phyloP scores from a whole-genome alignment of 1,140 invertebrate genomes.

The Habropoda laboriosa region DNA sequence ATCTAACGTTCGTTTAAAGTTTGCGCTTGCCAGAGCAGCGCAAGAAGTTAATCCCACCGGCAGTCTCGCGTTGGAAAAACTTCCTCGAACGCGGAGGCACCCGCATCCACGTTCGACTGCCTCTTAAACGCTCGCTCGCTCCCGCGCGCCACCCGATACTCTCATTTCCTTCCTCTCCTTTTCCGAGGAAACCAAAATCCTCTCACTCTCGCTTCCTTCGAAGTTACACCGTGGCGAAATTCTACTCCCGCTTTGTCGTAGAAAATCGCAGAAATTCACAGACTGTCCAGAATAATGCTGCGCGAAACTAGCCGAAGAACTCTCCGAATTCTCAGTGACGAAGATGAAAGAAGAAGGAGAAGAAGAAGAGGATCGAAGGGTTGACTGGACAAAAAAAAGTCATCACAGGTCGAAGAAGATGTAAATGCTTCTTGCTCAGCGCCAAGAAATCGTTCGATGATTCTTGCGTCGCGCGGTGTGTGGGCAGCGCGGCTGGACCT shows the following conservation, averaged over 20 bases:
- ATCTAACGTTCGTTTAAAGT: conserved; percentile 47
- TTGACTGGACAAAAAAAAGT: conserved; percentile 5
- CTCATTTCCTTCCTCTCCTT: not conserved
- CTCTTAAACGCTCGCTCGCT: conserved; percentile 25
- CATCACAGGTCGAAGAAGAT: conserved; percentile 40
- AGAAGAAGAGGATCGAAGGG: not conserved
- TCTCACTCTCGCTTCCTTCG: not conserved
- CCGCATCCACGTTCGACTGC: conserved; percentile 11
- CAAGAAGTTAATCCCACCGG: conserved; percentile 24
- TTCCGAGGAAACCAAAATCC: too few species aligned
- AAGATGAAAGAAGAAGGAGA: not conserved
- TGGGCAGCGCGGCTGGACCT: conserved; percentile 62
- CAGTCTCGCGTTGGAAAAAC: conserved; percentile 29
- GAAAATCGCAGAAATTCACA: too few species aligned
- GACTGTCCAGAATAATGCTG: too few species aligned
- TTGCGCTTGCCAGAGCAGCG: not conserved
- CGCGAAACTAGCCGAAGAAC: too few species aligned
- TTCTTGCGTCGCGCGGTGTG: conserved; percentile 63
- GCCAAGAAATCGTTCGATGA: conserved; percentile 59
- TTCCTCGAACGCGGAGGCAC: conserved; percentile 13
- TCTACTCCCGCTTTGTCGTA: too few species aligned
- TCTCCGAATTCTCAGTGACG: too few species aligned
- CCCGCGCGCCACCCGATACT: conserved; percentile 20
- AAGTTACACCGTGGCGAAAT: not conserved
- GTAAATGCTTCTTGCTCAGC: conserved; percentile 46